Percentiles rank a stretch among this genome's conserved stretches.
phyloP scores from a whole-genome alignment of 2,113 vertebrate genomes.

The Tragelaphus buxtoni region DNA sequence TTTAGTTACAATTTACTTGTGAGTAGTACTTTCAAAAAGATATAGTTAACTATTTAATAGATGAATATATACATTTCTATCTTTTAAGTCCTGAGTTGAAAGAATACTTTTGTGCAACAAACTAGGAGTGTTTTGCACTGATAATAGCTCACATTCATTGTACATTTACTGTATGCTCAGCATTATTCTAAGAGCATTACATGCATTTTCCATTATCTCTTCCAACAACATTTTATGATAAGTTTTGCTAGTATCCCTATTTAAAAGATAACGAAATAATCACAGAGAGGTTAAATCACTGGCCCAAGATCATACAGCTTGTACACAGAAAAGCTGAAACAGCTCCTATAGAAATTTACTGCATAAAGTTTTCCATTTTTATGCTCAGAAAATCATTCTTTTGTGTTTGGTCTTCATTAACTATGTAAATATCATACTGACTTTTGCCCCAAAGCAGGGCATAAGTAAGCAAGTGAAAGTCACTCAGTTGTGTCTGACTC shows the following conservation, averaged over 20 bases:
- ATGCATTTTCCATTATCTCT: not conserved
- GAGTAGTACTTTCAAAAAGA: not conserved
- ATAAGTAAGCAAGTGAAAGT: not conserved
- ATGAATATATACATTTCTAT: not conserved
- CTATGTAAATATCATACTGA: not conserved
- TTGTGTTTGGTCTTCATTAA: not conserved
- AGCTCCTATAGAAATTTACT: not conserved
- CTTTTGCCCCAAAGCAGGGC: not conserved
- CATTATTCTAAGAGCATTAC: not conserved
- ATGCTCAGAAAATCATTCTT: not conserved
- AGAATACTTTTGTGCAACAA: not conserved
- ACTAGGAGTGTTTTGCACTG: not conserved
- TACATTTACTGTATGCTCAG: not conserved
- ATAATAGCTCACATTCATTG: not conserved
- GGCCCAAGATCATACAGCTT: not conserved
- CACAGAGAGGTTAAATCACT: not conserved
- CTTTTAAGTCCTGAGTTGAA: not conserved
- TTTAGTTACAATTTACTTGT: slow-evolving; percentile 9
- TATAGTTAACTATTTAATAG: not conserved
- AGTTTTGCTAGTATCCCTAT: not conserved
- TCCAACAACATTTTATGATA: not conserved
- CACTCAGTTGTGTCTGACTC: not conserved
- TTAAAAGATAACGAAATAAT: not conserved
- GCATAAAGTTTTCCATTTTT: not conserved
- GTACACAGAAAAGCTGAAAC: not conserved